These are phyloP conservation scores for Caligus rogercresseyi DNA, from an alignment of 1,140 invertebrate genomes.

Conservation along the genomic window DNA sequence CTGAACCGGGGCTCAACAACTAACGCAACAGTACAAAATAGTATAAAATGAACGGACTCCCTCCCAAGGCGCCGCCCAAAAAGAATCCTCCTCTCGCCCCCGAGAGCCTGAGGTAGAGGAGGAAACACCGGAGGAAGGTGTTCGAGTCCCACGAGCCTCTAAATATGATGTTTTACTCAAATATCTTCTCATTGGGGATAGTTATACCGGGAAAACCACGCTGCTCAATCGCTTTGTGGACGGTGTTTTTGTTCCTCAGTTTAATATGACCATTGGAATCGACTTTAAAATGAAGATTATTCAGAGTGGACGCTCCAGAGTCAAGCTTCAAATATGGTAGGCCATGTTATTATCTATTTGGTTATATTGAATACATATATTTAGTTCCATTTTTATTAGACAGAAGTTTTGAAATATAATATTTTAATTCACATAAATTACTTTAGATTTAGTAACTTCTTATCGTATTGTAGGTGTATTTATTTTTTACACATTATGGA, in stretches of 20 bases:
- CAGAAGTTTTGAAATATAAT: no score
- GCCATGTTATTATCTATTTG: background rate
- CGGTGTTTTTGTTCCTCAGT: background rate
- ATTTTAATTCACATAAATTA: no score
- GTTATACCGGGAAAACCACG: background rate
- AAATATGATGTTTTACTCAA: background rate
- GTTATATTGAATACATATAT: no score
- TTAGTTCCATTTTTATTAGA: no score
- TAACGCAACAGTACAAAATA: no score
- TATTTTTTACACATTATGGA: no score
- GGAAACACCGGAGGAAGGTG: background rate
- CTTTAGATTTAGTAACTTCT: no score
- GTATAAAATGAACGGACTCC: background rate
- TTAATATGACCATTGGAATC: background rate
- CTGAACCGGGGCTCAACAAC: no score
- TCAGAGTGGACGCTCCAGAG: background rate
- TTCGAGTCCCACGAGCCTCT: background rate
- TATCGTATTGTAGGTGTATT: no score
- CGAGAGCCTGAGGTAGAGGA: background rate
- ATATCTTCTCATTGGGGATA: background rate
- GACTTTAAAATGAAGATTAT: background rate
- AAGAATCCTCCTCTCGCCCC: background rate
- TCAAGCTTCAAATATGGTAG: background rate
- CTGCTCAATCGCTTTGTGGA: background rate
- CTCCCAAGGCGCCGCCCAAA: background rate